These are phyloP conservation scores for Sussaba pulchella DNA, from an alignment of 2,888 invertebrate species.

Conservation along the genomic window DNA sequence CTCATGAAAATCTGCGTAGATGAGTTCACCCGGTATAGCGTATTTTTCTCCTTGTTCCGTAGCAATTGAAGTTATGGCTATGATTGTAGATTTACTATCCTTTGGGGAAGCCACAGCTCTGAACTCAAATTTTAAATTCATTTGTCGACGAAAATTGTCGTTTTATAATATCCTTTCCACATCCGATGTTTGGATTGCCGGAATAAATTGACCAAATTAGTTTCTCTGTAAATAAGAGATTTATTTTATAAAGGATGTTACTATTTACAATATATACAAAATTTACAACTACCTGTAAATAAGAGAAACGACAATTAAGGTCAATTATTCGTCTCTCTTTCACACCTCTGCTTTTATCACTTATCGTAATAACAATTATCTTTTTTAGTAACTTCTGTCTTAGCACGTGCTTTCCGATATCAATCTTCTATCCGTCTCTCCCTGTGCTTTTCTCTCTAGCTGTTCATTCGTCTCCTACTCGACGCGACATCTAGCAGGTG, in stretches of 20 bases:
- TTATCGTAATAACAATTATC: no score
- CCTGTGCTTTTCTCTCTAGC: no score
- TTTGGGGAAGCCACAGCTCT: conserved; percentile 59
- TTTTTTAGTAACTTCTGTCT: no score
- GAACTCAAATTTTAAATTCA: conserved; percentile 57
- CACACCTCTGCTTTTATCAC: no score
- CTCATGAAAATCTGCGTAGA: conserved; percentile 40
- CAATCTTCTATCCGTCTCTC: no score
- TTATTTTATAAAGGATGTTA: not conserved
- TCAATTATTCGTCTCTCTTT: no score
- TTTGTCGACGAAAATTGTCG: conserved; percentile 44
- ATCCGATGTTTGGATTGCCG: not conserved
- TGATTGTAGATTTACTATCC: conserved; percentile 60
- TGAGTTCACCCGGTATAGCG: conserved; percentile 55
- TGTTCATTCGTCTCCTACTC: no score
- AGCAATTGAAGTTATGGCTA: conserved; percentile 65
- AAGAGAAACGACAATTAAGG: conserved; percentile 17
- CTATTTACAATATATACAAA: not conserved
- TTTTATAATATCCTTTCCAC: conserved; percentile 4
- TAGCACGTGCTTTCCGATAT: no score
- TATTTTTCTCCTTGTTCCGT: conserved; percentile 61
- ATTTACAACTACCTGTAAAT: conserved; percentile 4
- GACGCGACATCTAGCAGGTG: no score
- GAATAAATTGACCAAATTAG: not conserved
- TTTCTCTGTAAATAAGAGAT: conserved; percentile 1